Percentiles rank a stretch among this genome's conserved stretches.
Conservation (phyloP, 2,113 vertebrate species). For the Helogale parvula region DNA sequence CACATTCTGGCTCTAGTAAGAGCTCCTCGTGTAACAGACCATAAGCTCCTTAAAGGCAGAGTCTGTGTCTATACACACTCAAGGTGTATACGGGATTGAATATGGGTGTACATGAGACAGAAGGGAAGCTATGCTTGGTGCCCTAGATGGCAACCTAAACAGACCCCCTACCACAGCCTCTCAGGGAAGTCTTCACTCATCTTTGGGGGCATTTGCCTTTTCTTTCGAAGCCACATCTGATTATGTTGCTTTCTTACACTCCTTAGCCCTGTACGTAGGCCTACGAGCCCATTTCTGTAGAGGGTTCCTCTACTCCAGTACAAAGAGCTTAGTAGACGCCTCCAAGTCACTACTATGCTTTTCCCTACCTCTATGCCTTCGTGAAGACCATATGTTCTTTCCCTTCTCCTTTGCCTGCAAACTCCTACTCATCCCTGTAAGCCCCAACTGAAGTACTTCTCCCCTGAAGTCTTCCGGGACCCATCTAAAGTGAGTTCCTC, state of each 20-base stretch:
- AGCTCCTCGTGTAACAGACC: not conserved
- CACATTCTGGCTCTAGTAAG: too few relatives aligned
- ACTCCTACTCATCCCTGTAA: not conserved
- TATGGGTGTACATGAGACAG: not conserved
- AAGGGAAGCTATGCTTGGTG: not conserved
- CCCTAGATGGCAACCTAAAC: not conserved
- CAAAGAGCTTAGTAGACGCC: not conserved
- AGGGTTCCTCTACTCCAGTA: too few relatives aligned
- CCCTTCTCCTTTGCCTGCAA: not conserved
- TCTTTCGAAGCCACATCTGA: not conserved
- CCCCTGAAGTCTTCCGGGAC: not conserved
- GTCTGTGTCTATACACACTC: not conserved
- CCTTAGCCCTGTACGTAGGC: not conserved
- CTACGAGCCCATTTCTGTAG: not conserved
- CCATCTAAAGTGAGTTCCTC: not conserved
- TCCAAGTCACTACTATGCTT: not conserved
- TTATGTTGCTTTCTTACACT: not conserved
- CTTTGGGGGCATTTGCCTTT: not conserved
- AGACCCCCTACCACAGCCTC: not conserved
- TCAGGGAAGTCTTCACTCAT: not conserved
- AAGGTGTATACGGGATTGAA: not conserved
- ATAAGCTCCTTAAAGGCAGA: not conserved
- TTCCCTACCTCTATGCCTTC: not conserved
- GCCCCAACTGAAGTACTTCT: not conserved
- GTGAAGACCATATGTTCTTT: not conserved